Percentiles rank a stretch among this genome's conserved stretches.
phyloP scores from a whole-genome alignment of 2,113 vertebrate species.

The Nycticryphes semicollaris region DNA sequence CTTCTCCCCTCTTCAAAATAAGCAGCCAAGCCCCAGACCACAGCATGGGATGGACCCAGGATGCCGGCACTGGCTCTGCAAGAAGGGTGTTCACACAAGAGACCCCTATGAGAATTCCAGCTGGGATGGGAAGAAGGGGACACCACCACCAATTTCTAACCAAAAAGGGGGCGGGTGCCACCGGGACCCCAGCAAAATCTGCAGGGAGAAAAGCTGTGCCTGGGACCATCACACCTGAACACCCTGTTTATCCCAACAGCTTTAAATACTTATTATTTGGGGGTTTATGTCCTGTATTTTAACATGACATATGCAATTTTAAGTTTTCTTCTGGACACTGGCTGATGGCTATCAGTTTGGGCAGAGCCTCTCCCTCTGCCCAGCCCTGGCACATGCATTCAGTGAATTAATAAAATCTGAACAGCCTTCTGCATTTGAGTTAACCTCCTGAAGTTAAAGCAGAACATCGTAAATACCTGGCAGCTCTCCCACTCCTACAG shows the following conservation, averaged over 20 bases:
- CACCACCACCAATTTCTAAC: neutral
- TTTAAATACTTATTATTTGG: no score
- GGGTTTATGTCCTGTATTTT: neutral
- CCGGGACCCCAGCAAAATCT: neutral
- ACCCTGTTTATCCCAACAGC: neutral
- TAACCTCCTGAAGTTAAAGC: neutral
- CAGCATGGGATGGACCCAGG: neutral
- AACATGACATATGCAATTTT: rapidly evolving
- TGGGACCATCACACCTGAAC: neutral
- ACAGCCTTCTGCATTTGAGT: neutral
- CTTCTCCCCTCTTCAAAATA: neutral
- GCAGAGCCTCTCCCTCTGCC: neutral
- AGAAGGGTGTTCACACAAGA: neutral
- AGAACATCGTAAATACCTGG: neutral
- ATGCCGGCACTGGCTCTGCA: neutral
- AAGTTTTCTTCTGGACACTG: neutral
- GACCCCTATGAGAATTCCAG: neutral
- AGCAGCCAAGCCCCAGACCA: neutral
- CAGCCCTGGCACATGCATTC: neutral
- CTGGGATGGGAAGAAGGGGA: neutral
- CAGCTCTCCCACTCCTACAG: neutral
- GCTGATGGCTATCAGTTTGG: neutral
- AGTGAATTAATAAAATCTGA: neutral
- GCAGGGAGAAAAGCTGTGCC: rapidly evolving
- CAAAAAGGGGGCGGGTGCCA: rapidly evolving